Evolutionary conservation across 2,797 vertebrate genomes (phyloP).

Genomic region (Pelodytes ibericus): DNA sequence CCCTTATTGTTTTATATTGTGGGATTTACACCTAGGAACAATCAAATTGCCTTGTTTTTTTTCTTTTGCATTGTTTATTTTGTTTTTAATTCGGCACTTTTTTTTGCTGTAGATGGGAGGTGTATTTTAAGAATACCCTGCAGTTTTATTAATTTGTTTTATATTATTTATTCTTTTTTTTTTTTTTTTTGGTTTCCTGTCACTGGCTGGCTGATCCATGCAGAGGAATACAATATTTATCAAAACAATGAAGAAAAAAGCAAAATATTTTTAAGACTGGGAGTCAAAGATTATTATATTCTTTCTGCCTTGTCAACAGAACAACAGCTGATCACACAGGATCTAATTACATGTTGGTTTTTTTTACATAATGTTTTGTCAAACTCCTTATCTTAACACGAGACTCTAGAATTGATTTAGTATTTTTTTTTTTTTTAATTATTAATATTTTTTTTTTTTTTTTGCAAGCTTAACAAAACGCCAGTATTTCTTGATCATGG

Average conservation of each 20-base stretch:
- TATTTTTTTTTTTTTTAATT: constrained; percentile 53
- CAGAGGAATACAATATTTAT: constrained; percentile 2
- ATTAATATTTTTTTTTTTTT: constrained; percentile 6
- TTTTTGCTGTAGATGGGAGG: background rate
- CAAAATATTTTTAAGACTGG: constrained; percentile 21
- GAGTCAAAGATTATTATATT: constrained; percentile 34
- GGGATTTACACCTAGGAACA: background rate
- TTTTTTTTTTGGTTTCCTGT: background rate
- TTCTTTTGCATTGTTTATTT: background rate
- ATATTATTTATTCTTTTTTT: background rate
- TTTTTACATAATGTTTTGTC: constrained; percentile 53
- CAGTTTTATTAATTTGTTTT: background rate
- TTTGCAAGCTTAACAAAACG: background rate
- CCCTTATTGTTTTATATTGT: background rate
- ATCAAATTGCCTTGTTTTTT: background rate
- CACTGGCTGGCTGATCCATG: constrained; percentile 3
- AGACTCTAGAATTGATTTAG: constrained; percentile 57
- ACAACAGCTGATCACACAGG: constrained; percentile 65
- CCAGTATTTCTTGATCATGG: background rate
- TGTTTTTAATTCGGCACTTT: background rate
- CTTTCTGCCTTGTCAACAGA: constrained; percentile 51
- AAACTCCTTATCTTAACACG: constrained; percentile 41
- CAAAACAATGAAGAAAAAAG: background rate
- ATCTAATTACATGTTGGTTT: constrained; percentile 57
- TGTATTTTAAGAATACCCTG: too few species aligned